Base-by-base conservation (phyloP, 2,888 invertebrate species). In the Merodon equestris region DNA sequence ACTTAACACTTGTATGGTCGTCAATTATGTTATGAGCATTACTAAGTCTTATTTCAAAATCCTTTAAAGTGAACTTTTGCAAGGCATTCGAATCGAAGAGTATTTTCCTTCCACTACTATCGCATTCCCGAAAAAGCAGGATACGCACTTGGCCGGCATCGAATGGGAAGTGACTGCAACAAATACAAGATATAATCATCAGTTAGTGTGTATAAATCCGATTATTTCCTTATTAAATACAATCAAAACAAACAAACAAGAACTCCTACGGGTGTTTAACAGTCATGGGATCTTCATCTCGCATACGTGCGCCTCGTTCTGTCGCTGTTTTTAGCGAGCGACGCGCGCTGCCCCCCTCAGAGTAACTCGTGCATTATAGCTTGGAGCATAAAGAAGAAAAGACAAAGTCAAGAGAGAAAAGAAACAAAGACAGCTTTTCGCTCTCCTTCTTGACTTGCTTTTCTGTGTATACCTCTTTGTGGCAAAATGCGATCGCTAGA, bases 51-150 rank as follows among this genome's bases (percentile, higher is more conserved):
- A 79, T 64, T 73, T 74, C 79, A n/a, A 79, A 15, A 57, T 87
- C 86, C 61, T 86, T 86, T 0, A 91, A 84, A 74, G 90, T 89
- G 58, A 92, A 89, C 89, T 92, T 92, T 86, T 92, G 91, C 84
- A 92, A 90, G 13, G 93, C 91, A 82, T 92, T 91, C 0, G 96
- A 96, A 88, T 97, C 97, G 87, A 96, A 97, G 61, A 97, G 90
- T 40, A 97, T 90, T 84, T 93, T 93, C 75, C 95, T 91, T 19
- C 95, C 96, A 76, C 93, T 91, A 89, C 93, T 93, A 86, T 96
- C 96, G 88, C 95, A 95, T 90, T 97, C 97, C 86, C 93, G 92
- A 89, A 94, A 96, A 82, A 97, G 90, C 85, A 97, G 91, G 84
- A 97, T 91, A 83, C 96, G 91, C 75, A 97, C 93, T 90, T 94